Evolutionary conservation across 2,113 vertebrate species (phyloP).

Genomic region (Vulpes lagopus): DNA sequence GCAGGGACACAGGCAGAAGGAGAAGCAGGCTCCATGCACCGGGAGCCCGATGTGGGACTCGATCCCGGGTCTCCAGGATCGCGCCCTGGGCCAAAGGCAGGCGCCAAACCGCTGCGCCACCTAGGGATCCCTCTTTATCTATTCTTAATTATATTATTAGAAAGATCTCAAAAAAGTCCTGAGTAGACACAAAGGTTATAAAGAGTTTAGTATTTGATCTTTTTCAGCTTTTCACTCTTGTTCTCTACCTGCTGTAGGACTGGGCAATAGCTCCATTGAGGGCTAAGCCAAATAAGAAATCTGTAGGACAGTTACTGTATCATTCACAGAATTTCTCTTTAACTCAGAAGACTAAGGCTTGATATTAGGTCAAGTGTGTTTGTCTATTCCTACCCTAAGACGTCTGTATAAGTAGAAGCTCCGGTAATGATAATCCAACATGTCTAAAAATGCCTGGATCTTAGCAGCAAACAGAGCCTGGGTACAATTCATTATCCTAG

Average conservation of each 20-base stretch:
- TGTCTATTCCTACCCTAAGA: not conserved
- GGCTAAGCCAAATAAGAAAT: not conserved
- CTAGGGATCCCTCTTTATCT: too few relatives aligned
- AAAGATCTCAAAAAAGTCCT: slow-evolving; percentile 10
- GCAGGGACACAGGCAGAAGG: too few relatives aligned
- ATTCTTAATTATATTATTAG: not conserved
- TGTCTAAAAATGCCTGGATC: not conserved
- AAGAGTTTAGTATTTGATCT: not conserved
- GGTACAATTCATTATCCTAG: not conserved
- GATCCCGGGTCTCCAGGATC: too few relatives aligned
- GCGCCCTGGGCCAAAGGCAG: too few relatives aligned
- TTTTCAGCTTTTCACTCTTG: not conserved
- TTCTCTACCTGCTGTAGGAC: not conserved
- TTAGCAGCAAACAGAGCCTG: not conserved
- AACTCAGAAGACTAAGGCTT: not conserved
- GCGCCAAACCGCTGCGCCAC: too few relatives aligned
- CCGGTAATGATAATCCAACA: not conserved
- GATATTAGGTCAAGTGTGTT: not conserved
- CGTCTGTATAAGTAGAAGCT: not conserved
- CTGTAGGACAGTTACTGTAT: not conserved
- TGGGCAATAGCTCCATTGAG: not conserved
- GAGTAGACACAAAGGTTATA: not conserved
- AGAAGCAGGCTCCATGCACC: too few relatives aligned
- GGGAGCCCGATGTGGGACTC: too few relatives aligned
- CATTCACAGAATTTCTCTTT: not conserved